Conservation (phyloP, 2,888 invertebrate genomes). For the Brenthis hecate region DNA sequence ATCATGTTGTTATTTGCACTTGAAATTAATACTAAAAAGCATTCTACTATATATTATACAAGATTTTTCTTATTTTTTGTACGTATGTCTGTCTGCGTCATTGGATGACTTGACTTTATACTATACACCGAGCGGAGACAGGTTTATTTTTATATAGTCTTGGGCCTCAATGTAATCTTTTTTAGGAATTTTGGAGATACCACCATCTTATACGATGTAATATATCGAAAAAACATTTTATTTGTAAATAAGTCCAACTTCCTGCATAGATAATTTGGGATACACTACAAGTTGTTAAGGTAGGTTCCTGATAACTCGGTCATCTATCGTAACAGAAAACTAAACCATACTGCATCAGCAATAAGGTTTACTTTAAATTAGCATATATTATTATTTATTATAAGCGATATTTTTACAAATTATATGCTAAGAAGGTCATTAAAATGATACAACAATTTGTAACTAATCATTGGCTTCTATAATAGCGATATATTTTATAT, state of each 20-base stretch:
- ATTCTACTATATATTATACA: too few species aligned
- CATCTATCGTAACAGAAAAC: constrained; percentile 1
- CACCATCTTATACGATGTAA: too few species aligned
- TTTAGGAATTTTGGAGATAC: too few species aligned
- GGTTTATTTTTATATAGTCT: too few species aligned
- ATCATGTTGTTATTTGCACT: too few species aligned
- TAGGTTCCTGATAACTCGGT: constrained; percentile 33
- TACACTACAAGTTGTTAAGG: constrained; percentile 56
- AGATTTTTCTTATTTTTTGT: too few species aligned
- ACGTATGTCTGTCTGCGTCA: too few species aligned
- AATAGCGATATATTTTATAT: too few species aligned
- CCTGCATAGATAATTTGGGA: constrained; percentile 64
- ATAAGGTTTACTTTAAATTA: neutral
- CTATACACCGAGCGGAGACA: too few species aligned
- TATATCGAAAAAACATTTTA: constrained; percentile 9
- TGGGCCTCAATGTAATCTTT: too few species aligned
- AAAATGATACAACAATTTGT: constrained; percentile 9
- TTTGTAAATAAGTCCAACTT: constrained; percentile 46
- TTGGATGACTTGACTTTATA: too few species aligned
- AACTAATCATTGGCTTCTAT: neutral
- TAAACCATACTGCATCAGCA: constrained; percentile 45
- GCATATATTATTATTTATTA: neutral
- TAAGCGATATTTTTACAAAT: constrained; percentile 1
- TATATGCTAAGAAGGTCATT: constrained; percentile 11
- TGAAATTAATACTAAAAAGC: too few species aligned